phyloP scores from a whole-genome alignment of 2,888 invertebrate species.

The Biston stratarius region DNA sequence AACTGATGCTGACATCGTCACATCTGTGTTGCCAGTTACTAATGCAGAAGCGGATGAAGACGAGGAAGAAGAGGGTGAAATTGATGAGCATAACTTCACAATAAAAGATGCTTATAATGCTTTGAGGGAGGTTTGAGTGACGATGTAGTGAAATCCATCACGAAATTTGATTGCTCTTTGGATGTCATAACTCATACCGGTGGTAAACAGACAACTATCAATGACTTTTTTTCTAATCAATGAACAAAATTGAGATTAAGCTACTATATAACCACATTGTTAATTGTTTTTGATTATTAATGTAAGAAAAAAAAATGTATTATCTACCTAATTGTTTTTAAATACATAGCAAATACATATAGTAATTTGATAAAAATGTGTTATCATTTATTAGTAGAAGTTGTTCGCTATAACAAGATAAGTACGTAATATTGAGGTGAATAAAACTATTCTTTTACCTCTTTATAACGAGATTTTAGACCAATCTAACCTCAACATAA shows the following conservation, averaged over 20 bases:
- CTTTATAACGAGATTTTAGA: conserved; percentile 39
- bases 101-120: conserved; percentile 46
- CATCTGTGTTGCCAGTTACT: conserved; percentile 43
- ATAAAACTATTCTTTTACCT: conserved; percentile 37
- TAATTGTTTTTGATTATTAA: conserved; percentile 36
- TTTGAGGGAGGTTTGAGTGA: conserved; percentile 47
- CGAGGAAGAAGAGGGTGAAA: conserved; percentile 47
- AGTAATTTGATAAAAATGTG: conserved; percentile 41
- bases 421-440: conserved; percentile 41
- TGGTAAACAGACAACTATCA: conserved; percentile 48
- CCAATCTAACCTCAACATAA: conserved; percentile 39
- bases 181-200: conserved; percentile 47
- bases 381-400: conserved; percentile 43
- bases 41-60: conserved; percentile 46
- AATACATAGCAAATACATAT: conserved; percentile 35
- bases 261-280: conserved; percentile 29
- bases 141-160: conserved; percentile 46
- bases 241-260: conserved; percentile 39
- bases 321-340: conserved; percentile 36
- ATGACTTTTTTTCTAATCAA: conserved; percentile 47
- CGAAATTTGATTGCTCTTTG: conserved; percentile 49
- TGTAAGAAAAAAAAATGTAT: conserved; percentile 33
- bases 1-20: conserved; percentile 44
- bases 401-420: conserved; percentile 40
- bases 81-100: conserved; percentile 45